Conservation (phyloP, 2,113 vertebrate genomes). For the Spheniscus mendiculus region DNA sequence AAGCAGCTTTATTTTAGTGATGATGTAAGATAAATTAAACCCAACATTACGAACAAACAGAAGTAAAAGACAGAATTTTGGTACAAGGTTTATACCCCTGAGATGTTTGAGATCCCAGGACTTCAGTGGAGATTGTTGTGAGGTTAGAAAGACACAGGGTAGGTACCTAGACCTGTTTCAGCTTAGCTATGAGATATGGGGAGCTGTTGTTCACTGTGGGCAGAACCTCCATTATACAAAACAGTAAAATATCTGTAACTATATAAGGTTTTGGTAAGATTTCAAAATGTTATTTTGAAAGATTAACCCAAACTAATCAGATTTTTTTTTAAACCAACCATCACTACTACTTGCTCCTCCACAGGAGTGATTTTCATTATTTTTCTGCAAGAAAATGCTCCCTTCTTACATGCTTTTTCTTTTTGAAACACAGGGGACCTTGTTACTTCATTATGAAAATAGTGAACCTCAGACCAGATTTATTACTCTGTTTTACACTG, state of each 20-base stretch:
- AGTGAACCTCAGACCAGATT: background rate
- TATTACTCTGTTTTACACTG: background rate
- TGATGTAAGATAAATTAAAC: background rate
- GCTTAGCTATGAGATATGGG: background rate
- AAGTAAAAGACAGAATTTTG: background rate
- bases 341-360: background rate
- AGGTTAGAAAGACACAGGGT: background rate
- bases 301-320: background rate
- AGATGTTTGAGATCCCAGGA: background rate
- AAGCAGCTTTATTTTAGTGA: background rate
- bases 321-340: background rate
- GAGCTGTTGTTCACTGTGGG: background rate
- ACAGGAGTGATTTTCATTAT: background rate
- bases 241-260: background rate
- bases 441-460: background rate
- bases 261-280: background rate
- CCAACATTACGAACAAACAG: background rate
- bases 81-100: background rate
- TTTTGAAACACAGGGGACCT: background rate
- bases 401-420: background rate
- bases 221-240: background rate
- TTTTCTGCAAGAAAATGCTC: background rate
- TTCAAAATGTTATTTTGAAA: background rate
- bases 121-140: background rate
- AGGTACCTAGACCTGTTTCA: background rate